Conservation (phyloP, 2,113 vertebrate species). For the Gambusia holbrooki region DNA sequence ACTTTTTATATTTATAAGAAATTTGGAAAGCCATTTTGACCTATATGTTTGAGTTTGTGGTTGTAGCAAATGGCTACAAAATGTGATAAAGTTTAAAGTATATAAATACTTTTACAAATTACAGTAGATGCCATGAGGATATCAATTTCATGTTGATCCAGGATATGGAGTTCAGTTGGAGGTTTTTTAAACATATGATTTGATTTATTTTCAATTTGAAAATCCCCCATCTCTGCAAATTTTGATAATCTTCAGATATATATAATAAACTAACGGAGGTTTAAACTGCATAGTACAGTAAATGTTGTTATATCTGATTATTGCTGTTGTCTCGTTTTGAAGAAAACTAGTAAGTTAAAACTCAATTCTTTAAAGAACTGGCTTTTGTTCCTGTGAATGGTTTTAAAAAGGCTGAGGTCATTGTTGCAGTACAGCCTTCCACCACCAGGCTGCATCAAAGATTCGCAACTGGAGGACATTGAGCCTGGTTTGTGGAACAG, state of each 20-base stretch:
- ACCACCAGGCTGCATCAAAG: constrained; percentile 42
- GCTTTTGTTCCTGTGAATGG: too few species aligned
- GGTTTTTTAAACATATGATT: background rate
- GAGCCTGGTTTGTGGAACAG: background rate
- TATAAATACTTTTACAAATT: too few species aligned
- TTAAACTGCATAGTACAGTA: background rate
- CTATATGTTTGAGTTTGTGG: too few species aligned
- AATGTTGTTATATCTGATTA: background rate
- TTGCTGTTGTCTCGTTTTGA: too few species aligned
- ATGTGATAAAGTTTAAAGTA: too few species aligned
- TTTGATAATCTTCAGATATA: background rate
- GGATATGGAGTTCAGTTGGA: background rate
- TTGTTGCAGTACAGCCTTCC: constrained; percentile 3
- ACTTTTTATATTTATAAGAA: background rate
- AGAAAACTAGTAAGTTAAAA: too few species aligned
- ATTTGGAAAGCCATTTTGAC: too few species aligned
- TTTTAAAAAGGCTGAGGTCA: background rate
- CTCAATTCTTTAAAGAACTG: too few species aligned
- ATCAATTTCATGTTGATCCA: background rate
- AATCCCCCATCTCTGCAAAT: background rate
- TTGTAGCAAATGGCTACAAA: too few species aligned
- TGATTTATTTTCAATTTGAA: too few species aligned
- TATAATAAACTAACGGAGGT: background rate
- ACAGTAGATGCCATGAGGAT: background rate
- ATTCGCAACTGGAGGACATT: background rate